These are phyloP conservation scores for Pica pica DNA, from an alignment of 2,113 vertebrate species.

Conservation along the genomic window DNA sequence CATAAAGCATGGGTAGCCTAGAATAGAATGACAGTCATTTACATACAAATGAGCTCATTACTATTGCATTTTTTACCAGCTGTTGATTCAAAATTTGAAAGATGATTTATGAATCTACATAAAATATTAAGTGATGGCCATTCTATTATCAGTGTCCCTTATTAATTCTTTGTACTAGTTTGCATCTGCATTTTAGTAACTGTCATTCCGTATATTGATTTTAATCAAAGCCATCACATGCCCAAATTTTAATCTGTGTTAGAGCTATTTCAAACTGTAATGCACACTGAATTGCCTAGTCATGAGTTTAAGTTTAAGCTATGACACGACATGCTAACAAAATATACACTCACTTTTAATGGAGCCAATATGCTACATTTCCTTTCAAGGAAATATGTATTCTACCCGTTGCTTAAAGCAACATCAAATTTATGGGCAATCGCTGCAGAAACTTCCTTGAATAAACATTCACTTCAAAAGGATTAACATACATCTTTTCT, in stretches of 20 bases:
- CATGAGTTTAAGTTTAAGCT: not conserved
- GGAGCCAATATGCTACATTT: not conserved
- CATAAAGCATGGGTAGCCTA: slow-evolving; percentile 15
- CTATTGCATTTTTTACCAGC: slow-evolving; percentile 36
- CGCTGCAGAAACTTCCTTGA: not conserved
- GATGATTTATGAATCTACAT: slow-evolving; percentile 51
- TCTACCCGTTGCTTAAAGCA: not conserved
- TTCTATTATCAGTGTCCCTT: slow-evolving; percentile 22
- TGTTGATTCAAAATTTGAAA: slow-evolving; percentile 61
- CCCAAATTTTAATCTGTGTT: not conserved
- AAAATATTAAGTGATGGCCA: slow-evolving; percentile 35
- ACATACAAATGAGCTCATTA: slow-evolving; percentile 69
- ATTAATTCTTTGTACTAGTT: slow-evolving; percentile 5
- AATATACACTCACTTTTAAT: not conserved
- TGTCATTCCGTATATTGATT: not conserved
- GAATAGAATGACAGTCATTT: slow-evolving; percentile 58
- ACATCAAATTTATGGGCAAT: not conserved
- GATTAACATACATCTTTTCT: not conserved
- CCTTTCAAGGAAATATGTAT: not conserved
- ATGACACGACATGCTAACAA: not conserved
- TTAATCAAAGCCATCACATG: not conserved
- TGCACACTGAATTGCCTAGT: not conserved
- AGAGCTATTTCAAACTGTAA: not conserved
- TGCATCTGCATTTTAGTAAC: not conserved
- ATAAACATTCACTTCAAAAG: slow-evolving; percentile 7